Base-by-base conservation (phyloP, 1,140 invertebrate genomes). In the Platyscapa corneri region DNA sequence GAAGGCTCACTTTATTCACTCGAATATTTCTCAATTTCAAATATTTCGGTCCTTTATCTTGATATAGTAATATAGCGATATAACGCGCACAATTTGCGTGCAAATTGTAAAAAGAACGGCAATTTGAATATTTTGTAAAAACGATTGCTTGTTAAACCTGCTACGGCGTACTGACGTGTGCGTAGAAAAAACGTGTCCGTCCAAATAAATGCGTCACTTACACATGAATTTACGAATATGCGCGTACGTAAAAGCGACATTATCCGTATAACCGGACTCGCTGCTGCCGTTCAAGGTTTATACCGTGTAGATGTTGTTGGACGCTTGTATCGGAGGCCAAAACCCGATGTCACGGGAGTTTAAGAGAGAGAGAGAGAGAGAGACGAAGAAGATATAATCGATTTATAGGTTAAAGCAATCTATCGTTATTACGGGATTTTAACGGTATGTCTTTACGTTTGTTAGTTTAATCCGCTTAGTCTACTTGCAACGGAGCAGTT, bases 381-480 rank as follows among this genome's bases (percentile, higher is more conserved):
- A 46, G 16, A 77, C 30, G 42, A 46, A 34, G n/a, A 30, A n/a
- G n/a, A n/a, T n/a, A n/a, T n/a, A n/a, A n/a, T n/a, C n/a, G n/a
- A n/a, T n/a, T n/a, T 42, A 12, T 20, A 20, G 34, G 60, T 27
- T 42, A 34, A 0, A 37, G 3, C 46, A 39, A 81, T 65, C 72
- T 60, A 83, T 83, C 72, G 74, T 65, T 83, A 46, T 76, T 75
- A 65, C 56, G n/a, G 72, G 37, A 76, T 76, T 76, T 75, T 75
- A 34, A 42, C 32, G 27, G 67, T 12, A 34, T 34, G 7, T 34
- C 12, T 74, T 12, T 72, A 82, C n/a, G 3, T 82, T 49, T 46
- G 5, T 53, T 20, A 10, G 42, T 30, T 67, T 16, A 0, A 27
- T 60, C 23, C 23, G 56, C 8, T 60, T 10, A 14, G 1, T 60